Conservation (phyloP, 2,113 vertebrate genomes). For the Amblyornis subalaris region DNA sequence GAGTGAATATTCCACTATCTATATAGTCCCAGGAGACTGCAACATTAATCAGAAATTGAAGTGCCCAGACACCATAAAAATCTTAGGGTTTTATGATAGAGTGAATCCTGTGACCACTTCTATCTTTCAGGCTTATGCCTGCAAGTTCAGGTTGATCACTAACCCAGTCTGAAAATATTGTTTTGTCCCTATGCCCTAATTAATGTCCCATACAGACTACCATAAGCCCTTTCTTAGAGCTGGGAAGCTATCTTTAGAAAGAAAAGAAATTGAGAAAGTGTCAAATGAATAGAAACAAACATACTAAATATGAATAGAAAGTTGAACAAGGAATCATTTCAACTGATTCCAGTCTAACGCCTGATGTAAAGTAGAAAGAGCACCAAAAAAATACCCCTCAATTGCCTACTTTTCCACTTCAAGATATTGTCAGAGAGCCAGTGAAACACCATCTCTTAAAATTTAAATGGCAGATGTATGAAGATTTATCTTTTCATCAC, state of each 20-base stretch:
- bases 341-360: neutral
- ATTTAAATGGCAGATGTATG: neutral
- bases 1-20: neutral
- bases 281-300: neutral
- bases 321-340: neutral
- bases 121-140: neutral
- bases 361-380: neutral
- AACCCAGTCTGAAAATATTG: neutral
- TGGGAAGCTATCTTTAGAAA: neutral
- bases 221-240: neutral
- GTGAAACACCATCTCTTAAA: neutral
- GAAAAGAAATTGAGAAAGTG: neutral
- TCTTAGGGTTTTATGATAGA: neutral
- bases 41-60: neutral
- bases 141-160: neutral
- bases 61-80: neutral
- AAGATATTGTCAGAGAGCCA: neutral
- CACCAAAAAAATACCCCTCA: fast-evolving
- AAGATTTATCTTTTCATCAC: neutral
- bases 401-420: neutral
- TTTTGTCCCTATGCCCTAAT: neutral
- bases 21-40: neutral
- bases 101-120: neutral
- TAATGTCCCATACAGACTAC: neutral
- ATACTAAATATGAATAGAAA: neutral